Evolutionary conservation across 2,113 vertebrate genomes (phyloP), one percentile per base, ranked within the genome.

Genomic region (Garra rufa): DNA sequence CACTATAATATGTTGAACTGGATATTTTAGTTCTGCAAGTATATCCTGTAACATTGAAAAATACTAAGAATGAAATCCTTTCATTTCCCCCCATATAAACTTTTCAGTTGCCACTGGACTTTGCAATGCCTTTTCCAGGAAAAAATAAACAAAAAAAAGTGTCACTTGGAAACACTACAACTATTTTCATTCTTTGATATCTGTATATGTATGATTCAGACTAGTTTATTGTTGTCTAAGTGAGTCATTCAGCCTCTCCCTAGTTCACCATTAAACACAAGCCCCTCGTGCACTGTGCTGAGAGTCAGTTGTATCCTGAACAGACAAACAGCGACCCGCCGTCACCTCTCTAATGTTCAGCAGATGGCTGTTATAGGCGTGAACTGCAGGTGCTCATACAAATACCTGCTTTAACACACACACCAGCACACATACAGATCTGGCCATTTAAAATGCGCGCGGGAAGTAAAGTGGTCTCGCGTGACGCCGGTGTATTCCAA

Each of bases 341-440:
- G 41, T 86, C 80, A 82, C 63, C 63, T 73, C 55, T 74, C 50
- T 84, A 84, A 87, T 81, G 70, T 41, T 34, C 76, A 69, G 82
- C 86, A 87, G 82, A 84, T 87, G 82, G 61, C 44, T 46, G 44
- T 87, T 82, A 87, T 84, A 80, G 43, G 59, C 82, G 80, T 84
- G 71, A 71, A 70, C 67, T 83, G 55, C 81, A 86, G 81, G 75
- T 86, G 81, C 43, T 50, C 63, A 82, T 67, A 65, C 52, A 79
- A 67, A 80, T 80, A 80, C 59, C 59, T 80, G 77, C 41, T 46
- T 17, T 65, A 34, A 30, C 59, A 65, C 26, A 61, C 76, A 44
- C 55, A 11, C 17, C n/a, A n/a, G 15, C 0, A 41, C 76, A 43
- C 57, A 43, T 38, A 34, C 34, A 34, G n/a, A n/a, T n/a, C n/a